Evolutionary conservation across 1,140 invertebrate genomes (phyloP).

Genomic region (Drosophila saltans): DNA sequence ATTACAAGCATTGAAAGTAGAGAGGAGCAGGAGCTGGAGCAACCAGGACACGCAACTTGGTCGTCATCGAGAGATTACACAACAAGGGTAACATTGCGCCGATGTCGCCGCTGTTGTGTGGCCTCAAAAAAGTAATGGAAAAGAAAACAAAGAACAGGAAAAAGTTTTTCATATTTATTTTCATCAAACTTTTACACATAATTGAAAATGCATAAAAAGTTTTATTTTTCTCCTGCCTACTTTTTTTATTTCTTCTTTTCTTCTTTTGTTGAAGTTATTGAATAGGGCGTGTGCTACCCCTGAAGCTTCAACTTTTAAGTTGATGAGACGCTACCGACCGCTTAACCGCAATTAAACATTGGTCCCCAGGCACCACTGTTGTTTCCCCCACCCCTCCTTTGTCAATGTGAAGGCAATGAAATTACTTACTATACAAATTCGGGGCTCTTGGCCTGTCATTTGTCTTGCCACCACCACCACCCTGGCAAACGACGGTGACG

Average conservation of each 20-base stretch:
- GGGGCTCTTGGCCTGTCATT: slow-evolving; percentile 59
- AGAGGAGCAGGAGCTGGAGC: slow-evolving; percentile 17
- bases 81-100: slow-evolving; percentile 72
- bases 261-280: slow-evolving; percentile 74
- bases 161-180: slow-evolving; percentile 43
- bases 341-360: slow-evolving; percentile 78
- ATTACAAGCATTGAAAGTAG: slow-evolving; percentile 20
- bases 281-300: slow-evolving; percentile 74
- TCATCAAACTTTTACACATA: slow-evolving; percentile 57
- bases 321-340: slow-evolving; percentile 34
- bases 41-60: slow-evolving; percentile 55
- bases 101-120: slow-evolving; percentile 34
- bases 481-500: slow-evolving; percentile 32
- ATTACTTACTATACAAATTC: slow-evolving; percentile 52
- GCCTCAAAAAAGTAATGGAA: slow-evolving; percentile 36
- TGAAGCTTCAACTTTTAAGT: slow-evolving; percentile 53
- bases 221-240: slow-evolving; percentile 17
- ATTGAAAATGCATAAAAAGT: slow-evolving; percentile 75
- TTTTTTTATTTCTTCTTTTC: slow-evolving; percentile 18
- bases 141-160: slow-evolving; percentile 20
- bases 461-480: slow-evolving; percentile 69
- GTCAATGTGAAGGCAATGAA: slow-evolving; percentile 17
- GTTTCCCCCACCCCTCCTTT: too few species aligned
- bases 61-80: slow-evolving; percentile 46
- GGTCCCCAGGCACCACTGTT: slow-evolving; percentile 14